phyloP scores from a whole-genome alignment of 2,113 vertebrate genomes.

The Xiphorhynchus elegans region DNA sequence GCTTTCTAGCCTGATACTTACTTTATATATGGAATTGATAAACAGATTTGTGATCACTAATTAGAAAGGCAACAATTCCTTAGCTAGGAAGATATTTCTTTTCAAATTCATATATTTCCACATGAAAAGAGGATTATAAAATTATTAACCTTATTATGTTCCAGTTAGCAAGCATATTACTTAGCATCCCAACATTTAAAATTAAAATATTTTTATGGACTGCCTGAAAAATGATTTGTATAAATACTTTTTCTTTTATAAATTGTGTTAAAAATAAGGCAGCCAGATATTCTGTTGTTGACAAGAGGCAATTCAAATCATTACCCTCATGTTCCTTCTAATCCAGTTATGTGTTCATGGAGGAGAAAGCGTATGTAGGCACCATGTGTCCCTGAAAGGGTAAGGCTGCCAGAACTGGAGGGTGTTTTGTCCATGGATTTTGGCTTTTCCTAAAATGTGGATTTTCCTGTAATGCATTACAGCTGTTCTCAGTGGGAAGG shows the following conservation, averaged over 20 bases:
- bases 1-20: neutral
- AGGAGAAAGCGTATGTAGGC: neutral
- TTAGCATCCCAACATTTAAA: neutral
- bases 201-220: neutral
- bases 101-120: neutral
- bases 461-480: neutral
- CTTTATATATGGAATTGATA: neutral
- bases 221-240: neutral
- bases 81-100: neutral
- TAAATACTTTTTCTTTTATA: neutral
- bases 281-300: neutral
- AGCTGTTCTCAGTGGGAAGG: neutral
- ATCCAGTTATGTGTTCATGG: neutral
- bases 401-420: neutral
- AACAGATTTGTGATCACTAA: neutral
- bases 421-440: neutral
- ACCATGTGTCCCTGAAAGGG: neutral
- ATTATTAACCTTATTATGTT: neutral
- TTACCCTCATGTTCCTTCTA: neutral
- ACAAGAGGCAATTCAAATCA: neutral
- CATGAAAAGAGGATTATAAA: neutral
- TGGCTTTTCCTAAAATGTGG: neutral
- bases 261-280: neutral
- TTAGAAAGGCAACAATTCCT: slow-evolving; percentile 16
- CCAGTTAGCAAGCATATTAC: neutral